These are phyloP conservation scores for Hypercompe scribonia DNA, from an alignment of 2,888 invertebrate genomes.

Conservation along the genomic window DNA sequence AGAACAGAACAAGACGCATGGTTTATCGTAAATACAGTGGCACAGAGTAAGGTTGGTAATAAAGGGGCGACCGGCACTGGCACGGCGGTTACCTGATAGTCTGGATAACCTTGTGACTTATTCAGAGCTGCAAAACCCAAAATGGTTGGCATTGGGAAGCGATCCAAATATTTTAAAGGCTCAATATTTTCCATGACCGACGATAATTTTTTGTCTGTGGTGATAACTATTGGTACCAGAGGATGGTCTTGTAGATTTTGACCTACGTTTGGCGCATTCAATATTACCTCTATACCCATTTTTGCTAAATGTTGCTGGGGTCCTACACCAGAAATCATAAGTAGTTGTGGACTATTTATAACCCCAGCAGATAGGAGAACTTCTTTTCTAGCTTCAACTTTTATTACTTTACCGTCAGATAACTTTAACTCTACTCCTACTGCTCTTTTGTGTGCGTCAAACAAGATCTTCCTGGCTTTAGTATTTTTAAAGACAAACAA, in stretches of 20 bases:
- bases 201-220: conserved; percentile 40
- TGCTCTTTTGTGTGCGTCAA: conserved; percentile 55
- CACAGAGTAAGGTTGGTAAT: conserved; percentile 54
- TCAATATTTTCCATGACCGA: conserved; percentile 52
- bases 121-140: conserved; percentile 64
- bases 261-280: conserved; percentile 64
- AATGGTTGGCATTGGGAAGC: conserved; percentile 58
- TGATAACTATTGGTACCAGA: conserved; percentile 55
- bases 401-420: conserved; percentile 40
- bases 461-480: conserved; percentile 59
- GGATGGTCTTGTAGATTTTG: conserved; percentile 68
- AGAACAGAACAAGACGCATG: conserved; percentile 55
- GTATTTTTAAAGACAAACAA: conserved; percentile 64
- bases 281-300: conserved; percentile 53
- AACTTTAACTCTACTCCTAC: conserved; percentile 60
- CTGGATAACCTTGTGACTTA: conserved; percentile 61
- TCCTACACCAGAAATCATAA: conserved; percentile 73
- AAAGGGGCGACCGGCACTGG: conserved; percentile 53
- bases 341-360: conserved; percentile 65
- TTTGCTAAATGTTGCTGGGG: conserved; percentile 61
- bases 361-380: conserved; percentile 69
- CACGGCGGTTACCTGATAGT: conserved; percentile 61
- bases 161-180: conserved; percentile 49
- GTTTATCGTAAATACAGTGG: conserved; percentile 50
- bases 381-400: conserved; percentile 58